phyloP scores from a whole-genome alignment of 2,888 invertebrate genomes.

The Calameuta filiformis region DNA sequence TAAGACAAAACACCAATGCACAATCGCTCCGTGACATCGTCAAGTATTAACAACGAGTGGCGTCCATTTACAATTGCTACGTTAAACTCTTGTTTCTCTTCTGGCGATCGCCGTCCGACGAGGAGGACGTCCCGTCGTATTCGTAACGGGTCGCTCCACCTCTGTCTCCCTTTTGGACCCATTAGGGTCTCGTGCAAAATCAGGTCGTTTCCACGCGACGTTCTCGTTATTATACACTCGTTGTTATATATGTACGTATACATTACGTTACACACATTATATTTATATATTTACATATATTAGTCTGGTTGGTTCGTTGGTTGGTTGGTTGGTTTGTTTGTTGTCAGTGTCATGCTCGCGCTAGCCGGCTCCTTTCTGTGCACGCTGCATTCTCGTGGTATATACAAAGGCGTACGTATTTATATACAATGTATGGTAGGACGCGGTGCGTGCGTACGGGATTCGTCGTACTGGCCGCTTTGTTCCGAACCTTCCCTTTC shows the following conservation, averaged over 20 bases:
- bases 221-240: not conserved
- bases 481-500: too few species aligned
- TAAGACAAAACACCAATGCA: constrained; percentile 36
- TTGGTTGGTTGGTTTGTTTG: constrained; percentile 9
- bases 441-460: too few species aligned
- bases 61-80: too few species aligned
- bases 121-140: too few species aligned
- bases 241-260: not conserved
- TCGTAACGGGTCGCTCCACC: too few species aligned
- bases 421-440: not conserved
- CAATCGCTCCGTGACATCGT: too few species aligned
- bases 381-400: constrained; percentile 5
- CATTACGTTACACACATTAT: not conserved
- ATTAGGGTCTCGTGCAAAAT: too few species aligned
- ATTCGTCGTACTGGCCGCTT: too few species aligned
- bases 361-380: constrained; percentile 15
- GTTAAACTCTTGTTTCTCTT: too few species aligned
- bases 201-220: not conserved
- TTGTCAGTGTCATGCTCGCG: constrained; percentile 23
- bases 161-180: too few species aligned
- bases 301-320: constrained; percentile 6
- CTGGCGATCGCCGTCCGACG: too few species aligned
- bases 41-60: too few species aligned
- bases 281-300: constrained; percentile 5
- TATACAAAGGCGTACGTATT: constrained; percentile 1